These are phyloP conservation scores for Oreortyx pictus DNA, from an alignment of 2,797 vertebrate genomes.

Conservation along the genomic window DNA sequence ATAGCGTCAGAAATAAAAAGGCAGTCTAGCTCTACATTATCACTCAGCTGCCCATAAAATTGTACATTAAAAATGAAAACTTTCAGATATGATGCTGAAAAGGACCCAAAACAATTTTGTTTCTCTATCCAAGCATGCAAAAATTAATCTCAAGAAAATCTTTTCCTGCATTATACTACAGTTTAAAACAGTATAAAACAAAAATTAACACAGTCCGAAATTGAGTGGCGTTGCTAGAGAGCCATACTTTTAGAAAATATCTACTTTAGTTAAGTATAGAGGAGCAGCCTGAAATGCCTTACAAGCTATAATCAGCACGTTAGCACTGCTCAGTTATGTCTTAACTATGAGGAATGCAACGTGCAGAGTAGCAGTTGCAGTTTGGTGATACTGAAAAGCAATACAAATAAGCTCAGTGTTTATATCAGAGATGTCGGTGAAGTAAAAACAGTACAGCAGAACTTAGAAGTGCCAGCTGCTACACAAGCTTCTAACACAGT, in stretches of 20 bases:
- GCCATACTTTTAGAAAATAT: not conserved
- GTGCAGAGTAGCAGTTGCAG: not conserved
- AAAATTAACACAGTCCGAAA: not conserved
- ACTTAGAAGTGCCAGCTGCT: not conserved
- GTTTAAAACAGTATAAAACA: not conserved
- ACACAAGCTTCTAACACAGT: not conserved
- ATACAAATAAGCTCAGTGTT: not conserved
- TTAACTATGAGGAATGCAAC: not conserved
- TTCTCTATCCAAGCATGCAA: not conserved
- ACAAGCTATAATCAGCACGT: constrained; percentile 5
- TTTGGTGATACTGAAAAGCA: not conserved
- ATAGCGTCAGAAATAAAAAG: constrained; percentile 10
- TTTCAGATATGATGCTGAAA: not conserved
- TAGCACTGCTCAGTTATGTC: not conserved
- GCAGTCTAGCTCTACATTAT: not conserved
- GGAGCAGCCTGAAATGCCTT: not conserved
- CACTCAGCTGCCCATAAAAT: not conserved
- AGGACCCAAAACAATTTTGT: not conserved
- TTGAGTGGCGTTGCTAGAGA: not conserved
- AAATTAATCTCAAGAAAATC: not conserved
- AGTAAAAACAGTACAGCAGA: not conserved
- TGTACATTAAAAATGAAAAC: not conserved
- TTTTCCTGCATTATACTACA: not conserved
- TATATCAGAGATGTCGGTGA: not conserved
- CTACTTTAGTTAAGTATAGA: not conserved